phyloP scores from a whole-genome alignment of 1,140 invertebrate species.

The Sinonovacula constricta region DNA sequence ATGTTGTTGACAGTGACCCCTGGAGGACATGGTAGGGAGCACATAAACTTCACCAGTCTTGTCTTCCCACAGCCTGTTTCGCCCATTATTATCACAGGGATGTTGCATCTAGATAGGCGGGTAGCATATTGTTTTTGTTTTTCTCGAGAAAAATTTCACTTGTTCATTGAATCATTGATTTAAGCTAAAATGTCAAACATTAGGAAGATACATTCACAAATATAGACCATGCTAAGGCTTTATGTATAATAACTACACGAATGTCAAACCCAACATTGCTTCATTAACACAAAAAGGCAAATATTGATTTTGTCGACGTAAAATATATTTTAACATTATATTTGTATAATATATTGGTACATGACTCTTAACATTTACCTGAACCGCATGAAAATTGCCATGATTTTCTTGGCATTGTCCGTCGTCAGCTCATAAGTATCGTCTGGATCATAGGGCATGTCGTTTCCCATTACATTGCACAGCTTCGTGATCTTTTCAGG shows the following conservation, averaged over 20 bases:
- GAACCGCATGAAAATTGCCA: conserved; percentile 75
- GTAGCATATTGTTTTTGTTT: no score
- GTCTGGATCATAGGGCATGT: conserved; percentile 64
- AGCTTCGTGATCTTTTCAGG: conserved; percentile 56
- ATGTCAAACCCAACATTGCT: no score
- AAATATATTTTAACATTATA: neutral
- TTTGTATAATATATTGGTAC: neutral
- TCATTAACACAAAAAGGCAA: no score
- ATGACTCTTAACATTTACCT: conserved; percentile 54
- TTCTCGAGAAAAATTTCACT: no score
- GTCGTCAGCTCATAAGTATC: no score
- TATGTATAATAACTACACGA: no score
- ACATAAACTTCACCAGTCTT: conserved; percentile 72
- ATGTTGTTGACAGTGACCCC: conserved; percentile 64
- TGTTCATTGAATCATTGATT: no score
- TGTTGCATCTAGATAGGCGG: conserved; percentile 73
- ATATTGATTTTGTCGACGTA: neutral
- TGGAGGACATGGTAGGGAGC: conserved; percentile 64
- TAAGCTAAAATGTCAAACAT: no score
- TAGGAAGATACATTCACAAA: no score
- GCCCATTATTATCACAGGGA: conserved; percentile 77
- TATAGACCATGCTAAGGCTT: no score
- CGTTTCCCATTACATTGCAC: conserved; percentile 66
- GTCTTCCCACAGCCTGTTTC: conserved; percentile 78
- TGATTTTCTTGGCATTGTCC: conserved; percentile 76